Conservation (phyloP, 2,888 invertebrate genomes). For the Graphium colonna region DNA sequence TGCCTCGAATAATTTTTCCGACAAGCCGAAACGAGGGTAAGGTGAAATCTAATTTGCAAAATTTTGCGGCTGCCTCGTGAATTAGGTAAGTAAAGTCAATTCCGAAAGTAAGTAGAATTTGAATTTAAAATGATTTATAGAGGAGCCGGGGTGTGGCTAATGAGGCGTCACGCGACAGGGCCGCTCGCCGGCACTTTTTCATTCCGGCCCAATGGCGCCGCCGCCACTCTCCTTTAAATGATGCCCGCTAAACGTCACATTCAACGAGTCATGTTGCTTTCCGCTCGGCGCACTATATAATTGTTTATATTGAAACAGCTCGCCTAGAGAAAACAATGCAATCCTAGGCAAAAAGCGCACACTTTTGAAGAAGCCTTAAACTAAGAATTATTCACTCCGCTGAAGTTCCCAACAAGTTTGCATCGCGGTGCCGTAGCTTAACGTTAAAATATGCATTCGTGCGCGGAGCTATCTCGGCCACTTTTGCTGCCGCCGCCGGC, state of each 20-base stretch:
- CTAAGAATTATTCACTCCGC: constrained; percentile 64
- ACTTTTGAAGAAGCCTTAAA: constrained; percentile 47
- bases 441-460: constrained; percentile 74
- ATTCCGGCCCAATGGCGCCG: constrained; percentile 58
- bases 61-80: constrained; percentile 67
- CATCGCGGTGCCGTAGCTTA: constrained; percentile 60
- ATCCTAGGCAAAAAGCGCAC: constrained; percentile 32
- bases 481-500: constrained; percentile 54
- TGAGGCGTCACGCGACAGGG: constrained; percentile 77
- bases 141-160: constrained; percentile 75
- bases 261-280: constrained; percentile 43
- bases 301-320: constrained; percentile 17
- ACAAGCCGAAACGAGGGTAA: constrained; percentile 51
- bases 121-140: constrained; percentile 80
- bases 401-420: constrained; percentile 67
- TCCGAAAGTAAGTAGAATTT: constrained; percentile 76
- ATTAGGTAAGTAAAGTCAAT: constrained; percentile 77
- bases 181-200: constrained; percentile 57
- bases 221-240: constrained; percentile 33
- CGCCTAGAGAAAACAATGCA: constrained; percentile 17
- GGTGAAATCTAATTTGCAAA: constrained; percentile 73
- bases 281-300: constrained; percentile 1
- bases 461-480: constrained; percentile 65
- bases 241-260: not conserved
- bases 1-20: constrained; percentile 59